phyloP scores from a whole-genome alignment of 2,888 invertebrate species.

The Troides aeacus region DNA sequence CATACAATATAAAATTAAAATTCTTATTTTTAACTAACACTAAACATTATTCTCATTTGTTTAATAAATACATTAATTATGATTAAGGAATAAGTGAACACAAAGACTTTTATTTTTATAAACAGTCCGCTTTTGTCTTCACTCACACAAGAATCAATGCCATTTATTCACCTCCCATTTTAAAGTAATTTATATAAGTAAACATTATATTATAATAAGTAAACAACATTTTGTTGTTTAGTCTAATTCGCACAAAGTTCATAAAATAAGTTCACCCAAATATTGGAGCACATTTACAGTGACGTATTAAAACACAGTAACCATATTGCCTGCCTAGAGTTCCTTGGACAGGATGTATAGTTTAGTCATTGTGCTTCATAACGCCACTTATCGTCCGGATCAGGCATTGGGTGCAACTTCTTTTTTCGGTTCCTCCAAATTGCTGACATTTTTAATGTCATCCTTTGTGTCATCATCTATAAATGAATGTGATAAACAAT shows the following conservation, averaged over 20 bases:
- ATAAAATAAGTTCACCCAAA: background rate
- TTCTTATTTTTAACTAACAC: too few species aligned
- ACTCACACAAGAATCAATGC: too few species aligned
- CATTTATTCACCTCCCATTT: background rate
- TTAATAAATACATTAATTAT: too few species aligned
- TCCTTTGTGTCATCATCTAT: constrained; percentile 81
- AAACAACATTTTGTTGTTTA: constrained; percentile 11
- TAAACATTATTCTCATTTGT: too few species aligned
- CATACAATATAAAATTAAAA: too few species aligned
- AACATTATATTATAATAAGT: constrained; percentile 11
- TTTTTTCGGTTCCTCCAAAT: constrained; percentile 84
- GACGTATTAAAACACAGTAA: constrained; percentile 8
- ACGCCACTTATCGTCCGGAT: constrained; percentile 53
- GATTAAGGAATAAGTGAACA: too few species aligned
- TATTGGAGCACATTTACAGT: constrained; percentile 19
- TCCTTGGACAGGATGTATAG: background rate
- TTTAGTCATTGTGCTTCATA: constrained; percentile 2
- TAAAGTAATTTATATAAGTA: constrained; percentile 19
- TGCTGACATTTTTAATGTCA: constrained; percentile 77
- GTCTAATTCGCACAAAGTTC: constrained; percentile 19
- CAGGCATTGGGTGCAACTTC: constrained; percentile 84
- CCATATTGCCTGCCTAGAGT: background rate
- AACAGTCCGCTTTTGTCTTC: too few species aligned
- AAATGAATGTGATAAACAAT: constrained; percentile 31
- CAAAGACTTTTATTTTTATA: too few species aligned